Percentiles rank a stretch among this genome's conserved stretches.
phyloP scores from a whole-genome alignment of 2,113 vertebrate genomes.

The Hydrolagus affinis region DNA sequence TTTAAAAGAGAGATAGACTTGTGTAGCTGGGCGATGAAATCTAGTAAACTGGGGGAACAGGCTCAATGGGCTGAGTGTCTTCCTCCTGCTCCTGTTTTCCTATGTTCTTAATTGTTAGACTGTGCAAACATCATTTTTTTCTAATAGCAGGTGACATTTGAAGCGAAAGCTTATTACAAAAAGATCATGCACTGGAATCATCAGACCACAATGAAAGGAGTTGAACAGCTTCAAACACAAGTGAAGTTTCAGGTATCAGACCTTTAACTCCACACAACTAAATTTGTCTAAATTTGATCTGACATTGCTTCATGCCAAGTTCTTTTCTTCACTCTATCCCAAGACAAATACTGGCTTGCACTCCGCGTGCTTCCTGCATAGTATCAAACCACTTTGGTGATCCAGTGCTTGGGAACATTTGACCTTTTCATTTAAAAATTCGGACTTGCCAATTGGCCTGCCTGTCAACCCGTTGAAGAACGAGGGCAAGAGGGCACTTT shows the following conservation, averaged over 20 bases:
- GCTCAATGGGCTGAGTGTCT: background rate
- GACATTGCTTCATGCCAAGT: background rate
- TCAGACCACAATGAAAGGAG: slow-evolving; percentile 12
- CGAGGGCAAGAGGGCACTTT: slow-evolving; percentile 54
- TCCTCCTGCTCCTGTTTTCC: background rate
- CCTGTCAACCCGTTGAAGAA: slow-evolving; percentile 53
- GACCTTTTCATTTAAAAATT: slow-evolving; percentile 31
- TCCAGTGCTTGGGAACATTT: slow-evolving; percentile 29
- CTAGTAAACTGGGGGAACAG: background rate
- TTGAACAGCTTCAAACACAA: background rate
- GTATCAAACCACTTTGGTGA: slow-evolving; percentile 28
- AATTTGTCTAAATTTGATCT: slow-evolving; percentile 28
- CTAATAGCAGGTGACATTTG: background rate
- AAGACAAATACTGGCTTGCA: slow-evolving; percentile 28
- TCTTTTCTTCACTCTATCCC: slow-evolving; percentile 9
- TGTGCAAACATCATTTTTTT: background rate
- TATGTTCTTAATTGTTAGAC: background rate
- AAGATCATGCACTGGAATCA: background rate
- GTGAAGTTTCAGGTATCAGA: background rate
- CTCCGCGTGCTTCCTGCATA: slow-evolving; percentile 21
- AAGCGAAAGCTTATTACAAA: slow-evolving; percentile 3
- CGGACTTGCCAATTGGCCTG: slow-evolving; percentile 30
- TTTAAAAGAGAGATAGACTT: too few relatives aligned
- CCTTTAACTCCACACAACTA: slow-evolving; percentile 20
- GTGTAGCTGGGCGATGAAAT: background rate